These are phyloP conservation scores for Lutraria rhynchaena DNA, from an alignment of 1,140 invertebrate species.

Conservation along the genomic window DNA sequence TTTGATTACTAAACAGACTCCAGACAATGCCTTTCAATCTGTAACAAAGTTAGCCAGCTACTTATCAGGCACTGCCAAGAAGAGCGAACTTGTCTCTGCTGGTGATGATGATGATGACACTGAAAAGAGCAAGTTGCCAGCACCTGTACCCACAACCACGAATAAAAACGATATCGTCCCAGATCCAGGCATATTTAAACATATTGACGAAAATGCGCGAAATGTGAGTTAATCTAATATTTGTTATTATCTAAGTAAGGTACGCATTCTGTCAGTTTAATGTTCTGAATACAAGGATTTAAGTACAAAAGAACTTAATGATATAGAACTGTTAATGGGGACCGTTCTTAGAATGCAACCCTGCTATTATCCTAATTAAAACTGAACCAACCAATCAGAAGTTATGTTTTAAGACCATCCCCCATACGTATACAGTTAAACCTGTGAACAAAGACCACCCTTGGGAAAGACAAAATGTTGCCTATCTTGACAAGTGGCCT, in stretches of 20 bases:
- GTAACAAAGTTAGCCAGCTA: slow-evolving; percentile 47
- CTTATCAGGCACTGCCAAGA: slow-evolving; percentile 34
- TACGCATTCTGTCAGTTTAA: no score
- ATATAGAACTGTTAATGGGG: no score
- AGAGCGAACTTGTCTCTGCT: slow-evolving; percentile 17
- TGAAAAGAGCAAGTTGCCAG: not conserved
- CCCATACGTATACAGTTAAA: no score
- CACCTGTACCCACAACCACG: not conserved
- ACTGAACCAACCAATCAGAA: no score
- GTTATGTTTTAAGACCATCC: no score
- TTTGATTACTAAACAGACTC: slow-evolving; percentile 42
- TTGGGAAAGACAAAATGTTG: no score
- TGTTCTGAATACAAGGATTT: no score
- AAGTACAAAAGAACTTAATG: no score
- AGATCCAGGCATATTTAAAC: slow-evolving; percentile 20
- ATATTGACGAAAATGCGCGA: slow-evolving; percentile 47
- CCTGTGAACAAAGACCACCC: no score
- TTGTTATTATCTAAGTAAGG: not conserved
- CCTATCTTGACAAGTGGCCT: no score
- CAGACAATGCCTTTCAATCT: slow-evolving; percentile 32
- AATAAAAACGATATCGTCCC: slow-evolving; percentile 41
- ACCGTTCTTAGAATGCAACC: no score
- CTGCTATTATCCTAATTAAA: no score
- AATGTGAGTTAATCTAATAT: slow-evolving; percentile 48
- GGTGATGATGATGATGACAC: slow-evolving; percentile 16